phyloP scores from a whole-genome alignment of 2,113 vertebrate genomes.

The Albula glossodonta region DNA sequence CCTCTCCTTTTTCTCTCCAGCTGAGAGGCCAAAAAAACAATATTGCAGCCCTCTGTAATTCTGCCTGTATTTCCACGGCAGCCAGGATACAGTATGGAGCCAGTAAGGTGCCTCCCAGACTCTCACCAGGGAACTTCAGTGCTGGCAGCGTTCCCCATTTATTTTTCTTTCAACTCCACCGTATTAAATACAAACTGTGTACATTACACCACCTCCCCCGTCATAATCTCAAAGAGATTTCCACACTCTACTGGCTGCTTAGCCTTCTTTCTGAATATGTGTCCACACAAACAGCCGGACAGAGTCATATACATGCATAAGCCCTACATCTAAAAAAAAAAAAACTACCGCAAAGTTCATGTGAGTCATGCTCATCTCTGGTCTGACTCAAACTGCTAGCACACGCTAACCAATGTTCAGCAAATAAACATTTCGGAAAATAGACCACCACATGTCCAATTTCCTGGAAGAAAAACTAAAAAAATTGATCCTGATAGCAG shows the following conservation, averaged over 20 bases:
- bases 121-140: not conserved
- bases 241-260: not conserved
- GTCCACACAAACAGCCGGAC: not conserved
- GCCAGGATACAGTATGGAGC: not conserved
- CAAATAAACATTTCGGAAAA: constrained; percentile 2
- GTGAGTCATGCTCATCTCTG: not conserved
- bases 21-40: not conserved
- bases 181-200: not conserved
- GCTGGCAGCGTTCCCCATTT: not conserved
- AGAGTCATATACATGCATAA: constrained; percentile 7
- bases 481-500: not conserved
- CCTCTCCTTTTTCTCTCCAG: not conserved
- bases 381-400: constrained; percentile 8
- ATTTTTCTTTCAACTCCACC: not conserved
- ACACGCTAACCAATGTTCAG: not conserved
- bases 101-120: not conserved
- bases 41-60: not conserved
- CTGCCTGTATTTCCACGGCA: not conserved
- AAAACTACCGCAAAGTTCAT: not conserved
- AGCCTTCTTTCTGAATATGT: not conserved
- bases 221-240: not conserved
- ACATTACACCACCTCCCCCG: not conserved
- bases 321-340: not conserved
- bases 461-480: not conserved
- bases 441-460: not conserved